Conservation (phyloP, 2,113 vertebrate genomes). For the Haliaeetus leucogaster region DNA sequence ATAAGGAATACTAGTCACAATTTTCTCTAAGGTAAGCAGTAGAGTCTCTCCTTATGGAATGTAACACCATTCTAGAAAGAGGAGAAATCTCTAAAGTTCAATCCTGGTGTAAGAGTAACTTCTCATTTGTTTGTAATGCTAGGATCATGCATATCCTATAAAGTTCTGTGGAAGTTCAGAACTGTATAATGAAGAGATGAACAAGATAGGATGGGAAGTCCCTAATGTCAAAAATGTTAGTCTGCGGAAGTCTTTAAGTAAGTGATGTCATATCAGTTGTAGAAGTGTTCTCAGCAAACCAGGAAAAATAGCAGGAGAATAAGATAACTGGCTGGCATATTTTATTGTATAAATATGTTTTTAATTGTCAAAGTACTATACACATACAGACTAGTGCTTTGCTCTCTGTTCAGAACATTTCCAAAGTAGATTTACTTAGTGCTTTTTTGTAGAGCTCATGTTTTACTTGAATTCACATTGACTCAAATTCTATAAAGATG, state of each 20-base stretch:
- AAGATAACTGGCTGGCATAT: fast-evolving
- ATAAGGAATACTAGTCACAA: not conserved
- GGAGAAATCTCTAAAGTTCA: fast-evolving
- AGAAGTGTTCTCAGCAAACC: not conserved
- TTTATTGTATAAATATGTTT: not conserved
- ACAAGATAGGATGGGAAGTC: not conserved
- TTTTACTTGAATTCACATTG: not conserved
- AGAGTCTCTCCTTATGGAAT: not conserved
- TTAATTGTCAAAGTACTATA: not conserved
- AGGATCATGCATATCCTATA: fast-evolving
- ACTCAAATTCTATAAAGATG: not conserved
- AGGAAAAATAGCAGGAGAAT: not conserved
- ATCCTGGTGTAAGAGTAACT: not conserved
- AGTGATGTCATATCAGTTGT: not conserved
- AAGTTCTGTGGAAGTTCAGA: not conserved
- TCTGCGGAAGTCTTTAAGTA: not conserved
- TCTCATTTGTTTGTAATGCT: not conserved
- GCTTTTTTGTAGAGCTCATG: too few species aligned
- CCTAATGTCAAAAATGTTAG: not conserved
- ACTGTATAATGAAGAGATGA: not conserved
- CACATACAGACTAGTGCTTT: not conserved
- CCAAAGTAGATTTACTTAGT: not conserved
- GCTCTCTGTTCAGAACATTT: fast-evolving
- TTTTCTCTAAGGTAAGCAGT: not conserved
- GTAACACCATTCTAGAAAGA: not conserved